A percentile compares a stretch with the other conserved stretches of the same genome.
These are phyloP conservation scores for Stigmatopora nigra DNA, from an alignment of 2,113 vertebrate genomes.

Conservation along the genomic window DNA sequence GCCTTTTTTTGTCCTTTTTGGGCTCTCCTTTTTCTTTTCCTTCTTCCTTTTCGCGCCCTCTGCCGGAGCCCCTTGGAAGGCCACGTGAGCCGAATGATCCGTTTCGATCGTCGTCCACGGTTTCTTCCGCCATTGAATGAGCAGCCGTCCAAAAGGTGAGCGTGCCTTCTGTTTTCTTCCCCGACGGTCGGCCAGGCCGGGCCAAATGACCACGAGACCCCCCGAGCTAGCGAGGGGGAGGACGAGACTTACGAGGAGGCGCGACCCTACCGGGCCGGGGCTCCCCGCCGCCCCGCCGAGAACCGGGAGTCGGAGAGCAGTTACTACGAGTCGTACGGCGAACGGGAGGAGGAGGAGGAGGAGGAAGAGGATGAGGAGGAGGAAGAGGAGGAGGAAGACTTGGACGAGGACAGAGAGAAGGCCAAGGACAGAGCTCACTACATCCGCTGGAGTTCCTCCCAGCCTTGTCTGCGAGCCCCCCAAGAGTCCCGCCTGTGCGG, in stretches of 20 bases:
- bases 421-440: constrained; percentile 71
- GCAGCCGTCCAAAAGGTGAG: too few species aligned
- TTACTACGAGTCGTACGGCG: constrained; percentile 76
- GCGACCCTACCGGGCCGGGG: constrained; percentile 49
- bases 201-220: constrained; percentile 12
- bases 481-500: constrained; percentile 75
- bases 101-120: too few species aligned
- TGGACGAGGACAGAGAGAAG: too few species aligned
- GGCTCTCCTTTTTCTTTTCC: too few species aligned
- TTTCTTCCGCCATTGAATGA: too few species aligned
- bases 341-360: constrained; percentile 66
- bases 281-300: constrained; percentile 45
- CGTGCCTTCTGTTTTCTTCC: too few species aligned
- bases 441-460: constrained; percentile 57
- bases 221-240: constrained; percentile 58
- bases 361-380: too few species aligned
- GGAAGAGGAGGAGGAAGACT: constrained; percentile 60
- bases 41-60: too few species aligned
- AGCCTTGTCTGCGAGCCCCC: constrained; percentile 53
- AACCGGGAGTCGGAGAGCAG: constrained; percentile 72
- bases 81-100: too few species aligned
- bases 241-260: constrained; percentile 73
- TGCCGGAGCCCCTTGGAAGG: too few species aligned
- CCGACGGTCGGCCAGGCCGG: too few species aligned
- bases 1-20: too few species aligned